Conservation (phyloP, 2,113 vertebrate species). For the Rissa tridactyla region DNA sequence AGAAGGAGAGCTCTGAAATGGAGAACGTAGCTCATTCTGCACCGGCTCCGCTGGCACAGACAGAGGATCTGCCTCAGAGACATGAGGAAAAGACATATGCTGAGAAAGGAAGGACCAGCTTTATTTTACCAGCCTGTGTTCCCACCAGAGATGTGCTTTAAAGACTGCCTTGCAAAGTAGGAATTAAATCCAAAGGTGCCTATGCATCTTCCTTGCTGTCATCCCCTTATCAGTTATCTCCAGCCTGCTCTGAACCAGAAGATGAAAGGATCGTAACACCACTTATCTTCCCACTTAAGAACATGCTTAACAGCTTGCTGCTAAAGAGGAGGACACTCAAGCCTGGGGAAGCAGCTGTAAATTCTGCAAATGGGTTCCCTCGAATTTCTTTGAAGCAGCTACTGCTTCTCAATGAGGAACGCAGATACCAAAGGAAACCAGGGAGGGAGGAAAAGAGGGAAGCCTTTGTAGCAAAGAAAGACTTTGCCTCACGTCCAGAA, state of each 20-base stretch:
- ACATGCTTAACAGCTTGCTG: constrained; percentile 35
- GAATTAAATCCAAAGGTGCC: constrained; percentile 58
- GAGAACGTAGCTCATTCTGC: background rate
- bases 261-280: constrained; percentile 46
- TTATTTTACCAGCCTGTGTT: constrained; percentile 59
- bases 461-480: background rate
- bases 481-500: background rate
- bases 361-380: constrained; percentile 25
- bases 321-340: background rate
- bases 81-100: constrained; percentile 53
- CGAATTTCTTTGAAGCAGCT: constrained; percentile 6
- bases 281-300: constrained; percentile 58
- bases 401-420: background rate
- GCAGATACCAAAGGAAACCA: background rate
- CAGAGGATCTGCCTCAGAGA: background rate
- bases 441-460: background rate
- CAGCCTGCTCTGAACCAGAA: constrained; percentile 31
- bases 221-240: constrained; percentile 48
- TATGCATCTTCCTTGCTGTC: constrained; percentile 8
- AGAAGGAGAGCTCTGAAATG: constrained; percentile 1
- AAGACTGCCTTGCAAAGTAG: constrained; percentile 35
- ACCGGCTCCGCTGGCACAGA: constrained; percentile 33
- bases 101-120: constrained; percentile 42
- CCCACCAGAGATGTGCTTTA: constrained; percentile 42
- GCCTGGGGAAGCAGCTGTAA: constrained; percentile 25